phyloP scores from a whole-genome alignment of 2,888 invertebrate species.

The Lydus trimaculatus region DNA sequence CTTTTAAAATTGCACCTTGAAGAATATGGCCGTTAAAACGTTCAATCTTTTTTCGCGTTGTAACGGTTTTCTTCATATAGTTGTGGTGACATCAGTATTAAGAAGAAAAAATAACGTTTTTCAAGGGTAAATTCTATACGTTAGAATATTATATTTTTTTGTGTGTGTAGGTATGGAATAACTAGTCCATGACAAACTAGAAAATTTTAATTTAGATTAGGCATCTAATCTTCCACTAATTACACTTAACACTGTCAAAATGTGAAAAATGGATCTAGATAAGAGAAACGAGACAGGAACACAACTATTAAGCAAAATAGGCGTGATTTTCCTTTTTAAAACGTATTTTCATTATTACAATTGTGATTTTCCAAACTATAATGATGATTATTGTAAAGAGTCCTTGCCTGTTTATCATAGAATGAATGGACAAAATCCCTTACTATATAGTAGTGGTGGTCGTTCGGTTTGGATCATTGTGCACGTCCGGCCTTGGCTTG shows the following conservation, averaged over 20 bases:
- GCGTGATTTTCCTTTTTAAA: not conserved
- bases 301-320: conserved; percentile 3
- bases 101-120: not conserved
- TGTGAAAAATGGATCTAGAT: conserved; percentile 30
- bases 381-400: not conserved
- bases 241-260: conserved; percentile 34
- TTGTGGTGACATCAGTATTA: not conserved
- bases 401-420: not conserved
- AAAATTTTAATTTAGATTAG: conserved; percentile 30
- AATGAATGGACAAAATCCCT: not conserved
- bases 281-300: not conserved
- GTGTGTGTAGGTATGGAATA: too few relatives aligned
- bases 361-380: not conserved
- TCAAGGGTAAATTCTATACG: not conserved
- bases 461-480: not conserved
- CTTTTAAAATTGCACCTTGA: not conserved
- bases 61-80: conserved; percentile 1
- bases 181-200: conserved; percentile 15
- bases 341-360: not conserved
- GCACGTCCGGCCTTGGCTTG: conserved; percentile 23
- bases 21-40: not conserved
- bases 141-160: not conserved
- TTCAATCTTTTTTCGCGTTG: not conserved
- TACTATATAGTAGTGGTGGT: not conserved
- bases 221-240: conserved; percentile 26